Evolutionary conservation across 2,888 invertebrate genomes (phyloP).

Genomic region (Ctenicera cuprea): DNA sequence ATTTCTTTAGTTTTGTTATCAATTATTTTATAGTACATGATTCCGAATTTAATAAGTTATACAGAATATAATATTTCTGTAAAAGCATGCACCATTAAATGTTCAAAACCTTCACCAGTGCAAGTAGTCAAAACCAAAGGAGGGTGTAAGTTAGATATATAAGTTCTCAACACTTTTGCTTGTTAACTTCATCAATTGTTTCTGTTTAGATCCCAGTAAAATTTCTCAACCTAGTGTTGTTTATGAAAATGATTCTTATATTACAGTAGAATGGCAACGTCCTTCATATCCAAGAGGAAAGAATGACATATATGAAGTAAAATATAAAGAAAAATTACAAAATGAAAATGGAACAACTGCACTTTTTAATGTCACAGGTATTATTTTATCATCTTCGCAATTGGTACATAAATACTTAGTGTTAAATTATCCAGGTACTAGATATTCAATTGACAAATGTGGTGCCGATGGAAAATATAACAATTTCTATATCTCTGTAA

Average conservation of each 20-base stretch:
- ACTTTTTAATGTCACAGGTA: slow-evolving; percentile 61
- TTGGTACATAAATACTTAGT: slow-evolving; percentile 6
- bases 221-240: slow-evolving; percentile 68
- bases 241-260: slow-evolving; percentile 72
- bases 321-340: slow-evolving; percentile 65
- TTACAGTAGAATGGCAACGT: slow-evolving; percentile 72
- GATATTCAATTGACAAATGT: slow-evolving; percentile 56
- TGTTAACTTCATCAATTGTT: slow-evolving; percentile 4
- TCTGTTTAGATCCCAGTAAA: slow-evolving; percentile 61
- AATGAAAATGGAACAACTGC: slow-evolving; percentile 55
- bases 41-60: slow-evolving; percentile 75
- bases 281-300: slow-evolving; percentile 72
- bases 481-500: slow-evolving; percentile 63
- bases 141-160: slow-evolving; percentile 69
- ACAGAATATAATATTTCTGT: slow-evolving; percentile 82
- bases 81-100: slow-evolving; percentile 82
- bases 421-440: slow-evolving; percentile 39
- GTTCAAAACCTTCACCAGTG: slow-evolving; percentile 74
- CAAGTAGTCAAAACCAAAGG: slow-evolving; percentile 68
- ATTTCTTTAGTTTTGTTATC: background rate
- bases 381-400: background rate
- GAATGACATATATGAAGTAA: slow-evolving; percentile 74
- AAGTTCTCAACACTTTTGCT: background rate
- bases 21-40: slow-evolving; percentile 54
- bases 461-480: slow-evolving; percentile 60